Conservation (phyloP, 2,797 vertebrate genomes). For the Morus bassanus region DNA sequence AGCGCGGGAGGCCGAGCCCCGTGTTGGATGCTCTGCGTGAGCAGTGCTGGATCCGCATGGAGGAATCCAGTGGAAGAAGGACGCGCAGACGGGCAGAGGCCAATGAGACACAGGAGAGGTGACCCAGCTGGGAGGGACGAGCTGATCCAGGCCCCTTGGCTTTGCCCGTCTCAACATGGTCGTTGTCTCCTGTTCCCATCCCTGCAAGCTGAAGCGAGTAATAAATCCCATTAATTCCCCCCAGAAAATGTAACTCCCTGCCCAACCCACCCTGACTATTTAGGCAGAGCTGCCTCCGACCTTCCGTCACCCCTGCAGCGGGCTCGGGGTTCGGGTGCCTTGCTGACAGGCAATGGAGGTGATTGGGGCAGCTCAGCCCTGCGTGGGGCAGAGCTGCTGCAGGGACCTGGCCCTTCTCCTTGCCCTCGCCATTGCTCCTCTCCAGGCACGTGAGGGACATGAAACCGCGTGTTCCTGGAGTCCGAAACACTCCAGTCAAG, state of each 20-base stretch:
- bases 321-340: not conserved
- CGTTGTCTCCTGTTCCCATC: not conserved
- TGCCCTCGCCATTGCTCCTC: not conserved
- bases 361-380: not conserved
- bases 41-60: not conserved
- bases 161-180: not conserved
- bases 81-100: not conserved
- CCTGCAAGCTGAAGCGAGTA: not conserved
- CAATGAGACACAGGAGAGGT: not conserved
- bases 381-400: not conserved
- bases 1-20: fast-evolving
- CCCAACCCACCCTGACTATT: too few species aligned
- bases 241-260: not conserved
- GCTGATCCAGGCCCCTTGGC: not conserved
- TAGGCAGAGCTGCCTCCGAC: not conserved
- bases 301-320: not conserved
- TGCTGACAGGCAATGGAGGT: not conserved
- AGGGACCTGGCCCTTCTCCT: not conserved
- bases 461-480: not conserved
- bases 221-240: not conserved
- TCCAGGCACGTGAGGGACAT: not conserved
- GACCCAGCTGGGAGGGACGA: not conserved
- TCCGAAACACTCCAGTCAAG: not conserved
- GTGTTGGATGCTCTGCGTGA: not conserved
- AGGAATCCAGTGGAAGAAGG: not conserved